Evolutionary conservation across 2,113 vertebrate species (phyloP).

Genomic region (Labeo rohita): DNA sequence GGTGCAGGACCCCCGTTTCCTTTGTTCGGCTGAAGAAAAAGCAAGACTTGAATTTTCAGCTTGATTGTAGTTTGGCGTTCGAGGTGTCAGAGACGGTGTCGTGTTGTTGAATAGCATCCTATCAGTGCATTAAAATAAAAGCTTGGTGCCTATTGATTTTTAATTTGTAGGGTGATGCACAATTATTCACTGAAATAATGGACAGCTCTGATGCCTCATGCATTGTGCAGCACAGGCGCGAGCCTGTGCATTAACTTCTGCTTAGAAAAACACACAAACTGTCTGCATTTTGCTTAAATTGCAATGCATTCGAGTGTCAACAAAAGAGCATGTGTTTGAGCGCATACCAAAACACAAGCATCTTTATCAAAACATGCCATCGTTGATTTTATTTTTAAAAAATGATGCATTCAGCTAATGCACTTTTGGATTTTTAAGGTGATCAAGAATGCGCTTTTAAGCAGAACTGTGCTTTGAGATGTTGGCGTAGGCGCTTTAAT

Average conservation of each 20-base stretch:
- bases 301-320: not conserved
- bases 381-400: not conserved
- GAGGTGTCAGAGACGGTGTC: conserved; percentile 32
- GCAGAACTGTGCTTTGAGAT: not conserved
- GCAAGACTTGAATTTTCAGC: not conserved
- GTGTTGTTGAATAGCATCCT: conserved; percentile 16
- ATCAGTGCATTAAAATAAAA: conserved; percentile 47
- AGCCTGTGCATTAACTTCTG: conserved; percentile 11
- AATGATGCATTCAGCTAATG: conserved; percentile 24
- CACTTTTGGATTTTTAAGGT: too few species aligned
- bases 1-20: conserved; percentile 51
- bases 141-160: conserved; percentile 35
- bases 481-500: conserved; percentile 28
- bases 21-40: conserved; percentile 67
- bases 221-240: not conserved
- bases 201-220: conserved; percentile 33
- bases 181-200: conserved; percentile 46
- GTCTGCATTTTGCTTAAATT: not conserved
- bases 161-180: conserved; percentile 41
- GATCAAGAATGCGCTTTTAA: not conserved
- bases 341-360: not conserved
- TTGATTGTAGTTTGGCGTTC: not conserved
- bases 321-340: not conserved
- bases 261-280: not conserved
- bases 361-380: conserved; percentile 3